Evolutionary conservation across 2,113 vertebrate genomes (phyloP).

Genomic region (Mellivora capensis): DNA sequence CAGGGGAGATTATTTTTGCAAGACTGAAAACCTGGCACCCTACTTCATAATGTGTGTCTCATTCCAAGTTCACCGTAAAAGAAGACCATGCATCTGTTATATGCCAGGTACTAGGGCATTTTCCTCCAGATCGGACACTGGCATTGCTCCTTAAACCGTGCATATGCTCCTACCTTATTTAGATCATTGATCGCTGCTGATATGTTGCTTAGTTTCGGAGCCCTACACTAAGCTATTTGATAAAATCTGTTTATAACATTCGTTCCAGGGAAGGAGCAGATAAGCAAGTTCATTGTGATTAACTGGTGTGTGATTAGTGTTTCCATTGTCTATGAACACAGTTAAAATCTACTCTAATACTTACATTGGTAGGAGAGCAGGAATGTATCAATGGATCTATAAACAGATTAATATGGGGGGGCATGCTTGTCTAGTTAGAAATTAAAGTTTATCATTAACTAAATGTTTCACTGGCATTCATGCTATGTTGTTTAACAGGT

Average conservation of each 20-base stretch:
- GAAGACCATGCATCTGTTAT: not conserved
- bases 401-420: not conserved
- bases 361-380: not conserved
- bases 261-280: not conserved
- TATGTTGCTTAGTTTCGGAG: not conserved
- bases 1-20: not conserved
- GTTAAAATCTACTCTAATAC: not conserved
- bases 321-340: not conserved
- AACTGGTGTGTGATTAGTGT: not conserved
- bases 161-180: not conserved
- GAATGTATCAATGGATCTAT: not conserved
- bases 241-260: not conserved
- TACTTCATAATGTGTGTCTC: not conserved
- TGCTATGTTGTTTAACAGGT: constrained; percentile 53
- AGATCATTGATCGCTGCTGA: not conserved
- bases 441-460: constrained; percentile 71
- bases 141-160: not conserved
- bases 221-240: not conserved
- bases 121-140: not conserved
- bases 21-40: not conserved
- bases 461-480: constrained; percentile 56
- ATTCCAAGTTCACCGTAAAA: not conserved
- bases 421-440: not conserved
- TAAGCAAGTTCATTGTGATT: not conserved
- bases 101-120: not conserved